Evolutionary conservation across 2,888 invertebrate species (phyloP).

Genomic region (Sphaerophoria taeniata): DNA sequence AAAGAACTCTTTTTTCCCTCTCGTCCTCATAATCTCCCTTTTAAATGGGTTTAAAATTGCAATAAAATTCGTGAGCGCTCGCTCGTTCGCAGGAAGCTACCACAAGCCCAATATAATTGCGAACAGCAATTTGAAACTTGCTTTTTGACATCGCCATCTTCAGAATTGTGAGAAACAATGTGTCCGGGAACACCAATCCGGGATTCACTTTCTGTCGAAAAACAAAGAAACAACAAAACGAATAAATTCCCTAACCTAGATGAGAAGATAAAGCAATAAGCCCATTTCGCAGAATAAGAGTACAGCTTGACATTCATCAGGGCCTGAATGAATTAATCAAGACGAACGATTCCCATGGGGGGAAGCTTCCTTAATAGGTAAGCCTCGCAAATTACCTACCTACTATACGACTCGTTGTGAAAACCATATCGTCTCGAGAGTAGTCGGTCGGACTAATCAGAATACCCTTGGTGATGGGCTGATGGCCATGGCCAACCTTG

Average conservation of each 20-base stretch:
- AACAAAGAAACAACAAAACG: too few species aligned
- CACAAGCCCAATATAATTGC: neutral
- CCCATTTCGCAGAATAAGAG: conserved; percentile 46
- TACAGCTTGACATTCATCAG: neutral
- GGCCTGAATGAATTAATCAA: conserved; percentile 66
- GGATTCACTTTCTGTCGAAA: conserved; percentile 1
- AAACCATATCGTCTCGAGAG: conserved; percentile 54
- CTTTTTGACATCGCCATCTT: conserved; percentile 32
- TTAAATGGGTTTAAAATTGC: conserved; percentile 68
- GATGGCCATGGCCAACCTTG: conserved; percentile 57
- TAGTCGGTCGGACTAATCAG: conserved; percentile 59
- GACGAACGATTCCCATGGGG: conserved; percentile 62
- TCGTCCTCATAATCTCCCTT: conserved; percentile 23
- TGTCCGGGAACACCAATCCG: neutral
- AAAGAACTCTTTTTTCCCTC: conserved; percentile 20
- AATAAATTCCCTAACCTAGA: neutral
- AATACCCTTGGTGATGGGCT: conserved; percentile 37
- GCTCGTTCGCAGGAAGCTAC: conserved; percentile 37
- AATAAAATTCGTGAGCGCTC: neutral
- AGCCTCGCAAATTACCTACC: conserved; percentile 40
- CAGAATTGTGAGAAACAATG: conserved; percentile 15
- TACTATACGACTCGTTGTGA: neutral
- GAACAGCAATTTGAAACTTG: conserved; percentile 36
- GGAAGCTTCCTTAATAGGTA: conserved; percentile 24
- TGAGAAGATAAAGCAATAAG: conserved; percentile 33